Conservation (phyloP, 2,888 invertebrate species). For the Ischnus inquisitorius region DNA sequence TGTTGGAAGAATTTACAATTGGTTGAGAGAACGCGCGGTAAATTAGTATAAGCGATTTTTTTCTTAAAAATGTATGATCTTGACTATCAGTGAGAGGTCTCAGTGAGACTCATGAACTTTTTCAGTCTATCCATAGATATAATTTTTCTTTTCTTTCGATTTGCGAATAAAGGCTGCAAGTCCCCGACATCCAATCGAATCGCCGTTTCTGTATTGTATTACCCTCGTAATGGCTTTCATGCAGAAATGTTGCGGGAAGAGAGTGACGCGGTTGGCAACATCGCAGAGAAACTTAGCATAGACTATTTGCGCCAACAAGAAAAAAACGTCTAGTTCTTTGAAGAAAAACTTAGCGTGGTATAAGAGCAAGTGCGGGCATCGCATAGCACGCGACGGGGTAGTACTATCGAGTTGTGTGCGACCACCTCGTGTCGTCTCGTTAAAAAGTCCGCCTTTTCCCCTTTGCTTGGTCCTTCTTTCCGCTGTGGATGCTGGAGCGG, state of each 20-base stretch:
- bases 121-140: no score
- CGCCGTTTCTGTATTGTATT: background rate
- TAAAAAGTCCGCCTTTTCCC: slow-evolving; percentile 69
- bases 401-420: slow-evolving; percentile 40
- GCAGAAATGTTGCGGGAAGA: background rate
- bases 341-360: slow-evolving; percentile 53
- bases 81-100: no score
- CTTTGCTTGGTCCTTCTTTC: background rate
- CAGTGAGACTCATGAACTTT: no score
- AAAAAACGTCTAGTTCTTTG: slow-evolving; percentile 27
- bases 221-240: background rate
- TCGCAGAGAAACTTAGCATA: slow-evolving; percentile 60
- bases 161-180: background rate
- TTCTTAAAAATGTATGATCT: no score
- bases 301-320: slow-evolving; percentile 48
- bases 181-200: background rate
- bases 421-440: slow-evolving; percentile 63
- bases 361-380: slow-evolving; percentile 45
- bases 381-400: background rate
- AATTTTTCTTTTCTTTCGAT: background rate
- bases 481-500: slow-evolving; percentile 11
- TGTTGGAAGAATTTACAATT: no score
- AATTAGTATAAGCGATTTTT: no score
- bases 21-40: no score
- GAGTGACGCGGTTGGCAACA: slow-evolving; percentile 7